Base-by-base conservation (phyloP, 2,888 invertebrate genomes). In the Drosophila putrida region DNA sequence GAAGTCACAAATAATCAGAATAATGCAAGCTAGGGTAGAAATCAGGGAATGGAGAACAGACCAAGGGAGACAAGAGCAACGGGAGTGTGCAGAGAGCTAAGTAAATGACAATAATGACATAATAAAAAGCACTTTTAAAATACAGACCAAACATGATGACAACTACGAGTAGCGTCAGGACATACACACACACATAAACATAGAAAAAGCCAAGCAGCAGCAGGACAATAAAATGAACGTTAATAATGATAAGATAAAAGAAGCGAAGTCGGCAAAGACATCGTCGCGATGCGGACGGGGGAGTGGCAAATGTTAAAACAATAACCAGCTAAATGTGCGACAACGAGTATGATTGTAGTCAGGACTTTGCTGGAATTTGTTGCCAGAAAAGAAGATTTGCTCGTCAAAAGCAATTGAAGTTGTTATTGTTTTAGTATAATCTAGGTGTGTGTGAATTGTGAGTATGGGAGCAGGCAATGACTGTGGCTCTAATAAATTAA, bases 61-160 rank as follows among this genome's bases (percentile, higher is more conserved):
- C 6, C 8, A 6, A 0, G 9, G 38, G 31, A 9, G 20, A 11
- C 13, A 31, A 11, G 25, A 39, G 50, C 50, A 27, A 39, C 4
- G 25, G 51, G 13, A 46, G 33, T n/a, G 28, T 62, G 39, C 44
- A 15, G 58, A 62, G 69, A 74, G 65, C 79, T 62, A 66, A 88
- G 83, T 78, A 83, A 89, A 86, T 86, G 88, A 78, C 86, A 84
- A 86, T 86, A 86, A 86, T 88, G 89, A 89, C 82, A 82, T 85
- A 82, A 86, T 86, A 86, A 86, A 86, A 82, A 80, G 82, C 76
- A 78, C 85, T 84, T 77, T 80, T 75, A 71, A 81, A 87, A 79
- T 87, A 84, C 69, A 68, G 88, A 79, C 65, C 69, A 78, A 76
- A 80, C 87, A 84, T 71, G 87, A 82, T 72, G 86, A 76, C 80